Evolutionary conservation across 2,888 invertebrate genomes (phyloP), one percentile per base, ranked within the genome.

Genomic region (Eristalinus aeneus): DNA sequence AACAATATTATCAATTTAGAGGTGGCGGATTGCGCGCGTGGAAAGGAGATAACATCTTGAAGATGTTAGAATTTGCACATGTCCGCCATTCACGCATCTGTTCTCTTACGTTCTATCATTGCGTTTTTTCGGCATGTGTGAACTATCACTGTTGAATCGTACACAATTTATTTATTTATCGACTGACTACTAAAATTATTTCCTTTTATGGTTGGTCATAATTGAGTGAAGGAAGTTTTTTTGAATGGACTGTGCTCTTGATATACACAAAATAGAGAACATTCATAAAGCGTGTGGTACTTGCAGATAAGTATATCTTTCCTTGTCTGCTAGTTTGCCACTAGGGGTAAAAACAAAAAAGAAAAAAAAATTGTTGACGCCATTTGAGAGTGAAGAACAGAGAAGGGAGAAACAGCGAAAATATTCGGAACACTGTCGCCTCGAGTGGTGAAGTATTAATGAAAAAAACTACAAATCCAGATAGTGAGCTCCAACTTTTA

Each of bases 81-180:
- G 73, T 74, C 81, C 85, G 85, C 81, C 85, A 85, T 85, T 85
- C 81, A 81, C 81, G 85, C 76, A 85, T 77, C 77, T 73, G 63
- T 73, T 76, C 68, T 77, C 67, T 58, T 75, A 36, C 46, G 53
- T 64, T 69, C 68, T 81, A 68, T 80, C 72, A 76, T 61, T 84
- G 80, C 73, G 39, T 85, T 67, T 36, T 36, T n/a, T 68, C 68
- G 63, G 23, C 63, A 72, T 72, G 65, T 39, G 46, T 72, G n/a
- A 75, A 32, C 20, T 8, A n/a, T 23, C 54, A 46, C 54, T 71
- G 31, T 22, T 23, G n/a, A 23, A 32, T 65, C 3, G 36, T 23
- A 32, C 23, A 63, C 5, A 61, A 60, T 23, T 22, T 9, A 56
- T 11, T 63, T 58, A 8, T 36, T 54, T 56, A 60, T 65, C 12